A percentile compares a stretch with the other conserved stretches of the same genome.
phyloP scores from a whole-genome alignment of 1,140 invertebrate species.

The Dendrolimus punctatus region DNA sequence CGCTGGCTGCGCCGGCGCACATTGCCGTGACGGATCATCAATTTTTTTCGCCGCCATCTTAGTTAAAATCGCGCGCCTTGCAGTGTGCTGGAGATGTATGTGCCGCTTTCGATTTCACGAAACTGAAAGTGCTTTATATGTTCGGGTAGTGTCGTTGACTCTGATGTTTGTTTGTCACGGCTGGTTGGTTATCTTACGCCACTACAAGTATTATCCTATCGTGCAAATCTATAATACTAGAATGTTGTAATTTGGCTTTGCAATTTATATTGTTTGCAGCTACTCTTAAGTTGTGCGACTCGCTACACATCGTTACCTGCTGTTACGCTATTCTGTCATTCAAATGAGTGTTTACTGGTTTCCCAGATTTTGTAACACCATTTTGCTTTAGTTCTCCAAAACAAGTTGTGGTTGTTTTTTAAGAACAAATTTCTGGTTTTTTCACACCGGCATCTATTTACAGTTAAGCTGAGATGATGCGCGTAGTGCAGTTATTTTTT shows the following conservation, averaged over 20 bases:
- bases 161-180: constrained; percentile 61
- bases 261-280: constrained; percentile 47
- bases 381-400: background rate
- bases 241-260: constrained; percentile 44
- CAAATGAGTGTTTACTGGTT: constrained; percentile 10
- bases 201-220: constrained; percentile 33
- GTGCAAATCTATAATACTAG: constrained; percentile 39
- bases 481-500: too few relatives aligned
- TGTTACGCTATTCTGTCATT: constrained; percentile 16
- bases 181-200: constrained; percentile 35
- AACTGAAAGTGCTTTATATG: constrained; percentile 61
- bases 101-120: constrained; percentile 60
- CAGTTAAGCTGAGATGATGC: too few relatives aligned
- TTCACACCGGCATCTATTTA: too few relatives aligned
- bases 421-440: too few relatives aligned
- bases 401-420: too few relatives aligned
- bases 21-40: constrained; percentile 41
- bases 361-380: constrained; percentile 1
- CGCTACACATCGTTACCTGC: constrained; percentile 20
- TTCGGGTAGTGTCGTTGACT: constrained; percentile 63
- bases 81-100: constrained; percentile 40
- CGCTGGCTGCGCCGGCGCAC: constrained; percentile 27
- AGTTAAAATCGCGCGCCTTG: constrained; percentile 42
- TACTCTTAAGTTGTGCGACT: constrained; percentile 23
- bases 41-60: constrained; percentile 44